Evolutionary conservation across 1,140 invertebrate genomes (phyloP).

Genomic region (Drosophila pectinifera): DNA sequence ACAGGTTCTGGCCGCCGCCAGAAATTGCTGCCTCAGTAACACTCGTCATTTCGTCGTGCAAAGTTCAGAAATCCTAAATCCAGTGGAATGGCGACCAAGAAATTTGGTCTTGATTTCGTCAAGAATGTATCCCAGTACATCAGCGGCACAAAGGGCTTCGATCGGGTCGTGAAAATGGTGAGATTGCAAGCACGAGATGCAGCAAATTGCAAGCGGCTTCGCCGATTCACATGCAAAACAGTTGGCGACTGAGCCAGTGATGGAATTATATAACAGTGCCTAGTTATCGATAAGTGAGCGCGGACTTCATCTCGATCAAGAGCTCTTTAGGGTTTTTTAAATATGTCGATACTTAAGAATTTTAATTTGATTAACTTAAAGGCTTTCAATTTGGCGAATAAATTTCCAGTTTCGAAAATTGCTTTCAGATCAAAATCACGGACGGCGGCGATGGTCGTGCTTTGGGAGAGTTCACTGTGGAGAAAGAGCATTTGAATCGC

Average conservation of each 20-base stretch:
- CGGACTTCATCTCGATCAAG: background rate
- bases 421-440: slow-evolving; percentile 66
- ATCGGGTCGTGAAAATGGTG: slow-evolving; percentile 86
- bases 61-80: slow-evolving; percentile 20
- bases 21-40: slow-evolving; percentile 14
- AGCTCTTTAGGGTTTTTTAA: background rate
- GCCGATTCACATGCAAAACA: slow-evolving; percentile 38
- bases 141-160: slow-evolving; percentile 81
- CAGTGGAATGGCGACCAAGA: slow-evolving; percentile 74
- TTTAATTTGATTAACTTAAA: too few relatives aligned
- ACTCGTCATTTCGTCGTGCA: slow-evolving; percentile 41
- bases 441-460: slow-evolving; percentile 65
- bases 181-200: slow-evolving; percentile 17
- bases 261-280: slow-evolving; percentile 53
- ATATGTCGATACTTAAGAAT: too few relatives aligned
- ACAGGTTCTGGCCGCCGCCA: slow-evolving; percentile 21
- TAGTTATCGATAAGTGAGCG: slow-evolving; percentile 59
- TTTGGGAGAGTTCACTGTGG: slow-evolving; percentile 89
- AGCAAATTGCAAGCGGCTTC: slow-evolving; percentile 8
- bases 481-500: slow-evolving; percentile 91
- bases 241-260: slow-evolving; percentile 35
- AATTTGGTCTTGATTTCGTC: slow-evolving; percentile 81
- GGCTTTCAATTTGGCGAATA: too few relatives aligned
- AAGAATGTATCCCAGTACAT: slow-evolving; percentile 75
- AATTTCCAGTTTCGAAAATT: too few relatives aligned